These are phyloP conservation scores for Agelas oroides DNA, from an alignment of 37 sponge, comb jelly and placozoan species.

Conservation along the genomic window DNA sequence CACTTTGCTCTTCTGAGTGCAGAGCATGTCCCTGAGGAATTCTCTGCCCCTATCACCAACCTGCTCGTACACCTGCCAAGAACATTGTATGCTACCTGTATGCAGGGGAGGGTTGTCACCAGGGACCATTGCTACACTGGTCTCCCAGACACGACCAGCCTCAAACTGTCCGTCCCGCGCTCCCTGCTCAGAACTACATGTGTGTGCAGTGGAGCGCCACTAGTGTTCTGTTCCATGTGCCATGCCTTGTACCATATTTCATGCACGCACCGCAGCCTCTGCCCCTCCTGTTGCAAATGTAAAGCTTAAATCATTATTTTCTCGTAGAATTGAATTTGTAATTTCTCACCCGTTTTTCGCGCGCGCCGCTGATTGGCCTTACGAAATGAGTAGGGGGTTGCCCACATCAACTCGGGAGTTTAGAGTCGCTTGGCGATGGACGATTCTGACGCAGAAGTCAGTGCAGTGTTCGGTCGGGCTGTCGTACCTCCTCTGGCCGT, in stretches of 20 bases:
- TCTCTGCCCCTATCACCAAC: neutral
- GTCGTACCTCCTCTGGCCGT: too few species aligned
- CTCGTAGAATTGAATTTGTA: too few species aligned
- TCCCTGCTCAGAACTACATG: conserved; percentile 32
- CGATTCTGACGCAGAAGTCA: too few species aligned
- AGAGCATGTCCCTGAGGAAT: conserved; percentile 23
- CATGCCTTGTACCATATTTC: conserved; percentile 29
- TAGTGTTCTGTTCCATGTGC: conserved; percentile 42
- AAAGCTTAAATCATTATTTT: too few species aligned
- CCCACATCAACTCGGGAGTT: too few species aligned
- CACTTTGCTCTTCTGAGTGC: conserved; percentile 42
- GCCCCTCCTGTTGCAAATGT: neutral
- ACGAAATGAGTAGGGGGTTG: too few species aligned
- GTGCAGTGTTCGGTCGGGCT: too few species aligned
- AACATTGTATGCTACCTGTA: neutral
- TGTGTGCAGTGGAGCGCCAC: conserved; percentile 11
- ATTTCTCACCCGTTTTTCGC: too few species aligned
- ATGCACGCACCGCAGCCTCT: conserved; percentile 7
- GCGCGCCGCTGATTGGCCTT: too few species aligned
- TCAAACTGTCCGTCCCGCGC: conserved; percentile 46
- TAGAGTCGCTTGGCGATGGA: too few species aligned
- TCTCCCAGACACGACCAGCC: neutral
- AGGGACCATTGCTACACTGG: conserved; percentile 34
- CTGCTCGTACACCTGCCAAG: conserved; percentile 24
- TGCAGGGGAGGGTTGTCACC: neutral